Percentiles rank a stretch among this genome's conserved stretches.
phyloP scores from a whole-genome alignment of 2,888 invertebrate genomes.

The Apeira syringaria region DNA sequence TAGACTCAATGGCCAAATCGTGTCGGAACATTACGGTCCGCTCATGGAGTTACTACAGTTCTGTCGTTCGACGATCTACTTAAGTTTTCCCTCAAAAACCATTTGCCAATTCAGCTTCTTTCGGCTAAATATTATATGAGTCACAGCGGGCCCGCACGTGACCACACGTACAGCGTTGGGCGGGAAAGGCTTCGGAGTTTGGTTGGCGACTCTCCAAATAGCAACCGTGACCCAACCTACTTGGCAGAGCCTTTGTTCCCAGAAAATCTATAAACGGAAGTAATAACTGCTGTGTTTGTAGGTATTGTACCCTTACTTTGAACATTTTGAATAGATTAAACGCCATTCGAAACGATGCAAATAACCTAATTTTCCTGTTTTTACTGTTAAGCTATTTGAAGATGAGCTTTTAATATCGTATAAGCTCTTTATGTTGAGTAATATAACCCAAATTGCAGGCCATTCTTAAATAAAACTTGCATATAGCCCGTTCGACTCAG shows the following conservation, averaged over 20 bases:
- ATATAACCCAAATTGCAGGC: too few relatives aligned
- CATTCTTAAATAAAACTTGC: too few relatives aligned
- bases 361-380: too few relatives aligned
- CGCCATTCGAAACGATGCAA: too few relatives aligned
- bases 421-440: too few relatives aligned
- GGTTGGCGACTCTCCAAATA: slow-evolving; percentile 28
- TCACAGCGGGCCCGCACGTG: slow-evolving; percentile 13
- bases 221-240: slow-evolving; percentile 25
- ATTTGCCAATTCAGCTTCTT: slow-evolving; percentile 9
- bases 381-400: not conserved
- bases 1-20: too few relatives aligned
- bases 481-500: too few relatives aligned
- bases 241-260: slow-evolving; percentile 26
- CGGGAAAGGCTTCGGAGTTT: slow-evolving; percentile 18
- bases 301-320: too few relatives aligned
- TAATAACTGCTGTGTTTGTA: slow-evolving; percentile 7
- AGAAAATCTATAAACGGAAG: slow-evolving; percentile 13
- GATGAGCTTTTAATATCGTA: too few relatives aligned
- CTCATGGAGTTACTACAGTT: not conserved
- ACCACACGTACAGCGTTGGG: slow-evolving; percentile 11
- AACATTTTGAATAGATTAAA: too few relatives aligned
- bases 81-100: slow-evolving; percentile 8
- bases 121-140: slow-evolving; percentile 12
- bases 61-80: not conserved
- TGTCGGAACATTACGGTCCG: not conserved